These are phyloP conservation scores for Pseudolaguvia tuberculata DNA, from an alignment of 2,113 vertebrate genomes.

Conservation along the genomic window DNA sequence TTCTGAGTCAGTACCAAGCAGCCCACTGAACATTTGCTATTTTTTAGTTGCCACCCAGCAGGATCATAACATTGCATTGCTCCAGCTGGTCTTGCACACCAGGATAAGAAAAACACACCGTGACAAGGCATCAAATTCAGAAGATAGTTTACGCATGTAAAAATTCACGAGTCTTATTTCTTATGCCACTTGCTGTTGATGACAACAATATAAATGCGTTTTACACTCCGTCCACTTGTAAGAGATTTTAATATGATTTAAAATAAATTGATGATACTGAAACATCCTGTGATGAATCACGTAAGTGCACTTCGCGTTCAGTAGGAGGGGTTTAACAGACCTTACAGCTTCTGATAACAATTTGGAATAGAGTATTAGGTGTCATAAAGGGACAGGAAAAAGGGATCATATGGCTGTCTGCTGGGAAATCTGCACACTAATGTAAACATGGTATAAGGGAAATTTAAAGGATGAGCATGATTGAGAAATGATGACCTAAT, in stretches of 20 bases:
- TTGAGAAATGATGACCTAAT: neutral
- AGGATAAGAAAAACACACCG: conserved; percentile 35
- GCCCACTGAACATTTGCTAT: conserved; percentile 34
- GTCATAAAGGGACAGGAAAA: neutral
- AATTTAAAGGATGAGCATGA: neutral
- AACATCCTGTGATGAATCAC: conserved; percentile 12
- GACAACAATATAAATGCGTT: neutral
- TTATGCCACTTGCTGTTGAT: conserved; percentile 7
- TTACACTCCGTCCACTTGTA: conserved; percentile 4
- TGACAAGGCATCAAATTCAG: conserved; percentile 47
- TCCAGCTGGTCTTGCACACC: conserved; percentile 37
- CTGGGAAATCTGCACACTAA: neutral
- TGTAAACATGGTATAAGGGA: too few species aligned
- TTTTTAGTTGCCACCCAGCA: conserved; percentile 53
- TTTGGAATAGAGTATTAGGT: neutral
- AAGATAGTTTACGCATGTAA: conserved; percentile 32
- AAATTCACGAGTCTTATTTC: conserved; percentile 34
- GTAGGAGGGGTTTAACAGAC: conserved; percentile 42
- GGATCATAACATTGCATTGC: conserved; percentile 56
- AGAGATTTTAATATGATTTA: neutral
- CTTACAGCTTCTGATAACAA: neutral
- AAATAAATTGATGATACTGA: neutral
- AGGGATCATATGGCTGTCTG: neutral
- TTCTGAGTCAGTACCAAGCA: conserved; percentile 35
- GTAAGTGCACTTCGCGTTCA: neutral